Conservation (phyloP, 1,140 invertebrate species). For the Ips typographus region DNA sequence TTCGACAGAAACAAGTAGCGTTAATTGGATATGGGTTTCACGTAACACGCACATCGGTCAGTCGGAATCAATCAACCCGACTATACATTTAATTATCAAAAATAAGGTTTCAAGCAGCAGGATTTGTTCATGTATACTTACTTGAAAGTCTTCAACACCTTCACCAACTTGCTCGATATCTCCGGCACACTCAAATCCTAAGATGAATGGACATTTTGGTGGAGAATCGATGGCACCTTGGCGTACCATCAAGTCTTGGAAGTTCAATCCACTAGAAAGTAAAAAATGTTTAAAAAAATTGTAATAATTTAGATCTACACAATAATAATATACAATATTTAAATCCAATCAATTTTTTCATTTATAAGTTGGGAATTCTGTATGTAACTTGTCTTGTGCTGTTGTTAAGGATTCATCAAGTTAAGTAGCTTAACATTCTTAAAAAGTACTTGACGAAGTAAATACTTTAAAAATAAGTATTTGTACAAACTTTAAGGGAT, state of each 20-base stretch:
- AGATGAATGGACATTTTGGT: conserved; percentile 82
- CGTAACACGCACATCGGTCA: no score
- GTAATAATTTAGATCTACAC: no score
- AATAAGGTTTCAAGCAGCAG: background rate
- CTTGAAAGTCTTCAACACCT: conserved; percentile 80
- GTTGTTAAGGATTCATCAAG: no score
- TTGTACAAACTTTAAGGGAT: no score
- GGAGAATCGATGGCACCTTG: conserved; percentile 82
- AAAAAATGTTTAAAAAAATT: background rate
- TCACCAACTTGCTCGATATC: conserved; percentile 80
- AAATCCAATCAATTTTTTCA: no score
- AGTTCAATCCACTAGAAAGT: conserved; percentile 70
- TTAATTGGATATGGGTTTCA: background rate
- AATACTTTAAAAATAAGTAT: no score
- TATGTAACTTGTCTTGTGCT: no score
- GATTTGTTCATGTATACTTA: conserved; percentile 52
- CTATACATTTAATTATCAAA: background rate
- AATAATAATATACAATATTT: no score
- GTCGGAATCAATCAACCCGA: no score
- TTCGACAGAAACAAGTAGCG: background rate
- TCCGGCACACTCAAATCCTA: conserved; percentile 87
- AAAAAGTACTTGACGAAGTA: no score
- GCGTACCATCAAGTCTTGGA: conserved; percentile 84
- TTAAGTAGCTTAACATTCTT: no score
- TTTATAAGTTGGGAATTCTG: no score